These are phyloP conservation scores for Axea sp. DNA, from an alignment of 2,888 invertebrate species.

Conservation along the genomic window DNA sequence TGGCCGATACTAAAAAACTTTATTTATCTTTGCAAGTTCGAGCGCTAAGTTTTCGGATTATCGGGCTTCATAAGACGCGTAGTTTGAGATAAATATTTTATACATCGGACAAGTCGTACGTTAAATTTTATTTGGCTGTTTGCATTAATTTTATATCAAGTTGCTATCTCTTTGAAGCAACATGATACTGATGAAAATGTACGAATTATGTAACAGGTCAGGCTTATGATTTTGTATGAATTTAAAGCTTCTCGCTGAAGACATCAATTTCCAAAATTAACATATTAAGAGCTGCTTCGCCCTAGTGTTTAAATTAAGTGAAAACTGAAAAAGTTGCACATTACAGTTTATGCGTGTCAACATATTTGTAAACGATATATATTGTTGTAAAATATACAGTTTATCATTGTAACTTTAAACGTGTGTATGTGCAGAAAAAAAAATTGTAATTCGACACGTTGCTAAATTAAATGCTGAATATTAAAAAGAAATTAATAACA, in stretches of 20 bases:
- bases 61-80: slow-evolving; percentile 2
- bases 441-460: no score
- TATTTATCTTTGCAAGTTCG: no score
- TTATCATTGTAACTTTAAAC: no score
- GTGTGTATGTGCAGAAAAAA: no score
- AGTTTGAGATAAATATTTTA: slow-evolving; percentile 23
- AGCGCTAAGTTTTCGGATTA: slow-evolving; percentile 23
- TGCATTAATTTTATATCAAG: slow-evolving; percentile 28
- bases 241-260: background rate
- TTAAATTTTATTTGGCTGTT: slow-evolving; percentile 12
- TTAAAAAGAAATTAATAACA: no score
- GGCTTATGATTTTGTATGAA: background rate
- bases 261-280: slow-evolving; percentile 7
- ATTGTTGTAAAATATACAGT: no score
- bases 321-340: no score
- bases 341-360: no score
- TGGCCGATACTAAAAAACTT: no score
- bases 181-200: slow-evolving; percentile 10
- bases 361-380: no score
- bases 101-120: slow-evolving; percentile 15
- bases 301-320: background rate
- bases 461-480: no score
- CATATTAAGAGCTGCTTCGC: background rate
- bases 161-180: slow-evolving; percentile 8
- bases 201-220: slow-evolving; percentile 1